Evolutionary conservation across 2,113 vertebrate species (phyloP), one percentile per base, ranked within the genome.

Genomic region (Turnix velox): DNA sequence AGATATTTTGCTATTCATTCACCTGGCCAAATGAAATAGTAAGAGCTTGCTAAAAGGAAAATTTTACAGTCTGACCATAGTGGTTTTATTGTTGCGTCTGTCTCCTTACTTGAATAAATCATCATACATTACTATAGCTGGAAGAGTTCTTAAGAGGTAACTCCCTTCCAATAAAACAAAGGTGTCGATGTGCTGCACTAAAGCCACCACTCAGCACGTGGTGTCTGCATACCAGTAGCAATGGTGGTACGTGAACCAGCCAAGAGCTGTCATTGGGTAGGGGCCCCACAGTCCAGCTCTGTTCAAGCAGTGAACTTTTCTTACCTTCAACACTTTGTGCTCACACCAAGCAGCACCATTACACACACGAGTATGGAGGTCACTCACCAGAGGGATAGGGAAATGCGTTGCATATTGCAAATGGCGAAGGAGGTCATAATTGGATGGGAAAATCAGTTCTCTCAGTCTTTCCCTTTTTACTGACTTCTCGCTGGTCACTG

Each of bases 391-490:
- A 65, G 97, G 97, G 23, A 98, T 96, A 22, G 97, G 97, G 43
- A 98, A 98, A 54, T 97, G 98, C 0, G 97, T 98, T 11, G 97
- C 97, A 5, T 97, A 97, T 16, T 98, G 98, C 85, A 98, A 84
- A 31, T 98, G 98, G 15, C 97, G 94, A 22, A 98, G 97, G 28
- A 98, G 98, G 73, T 97, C 95, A 2, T 97, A 98, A 31, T 85
- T 98, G 63, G 97, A 97, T 23, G 98, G 98, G 13, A 98, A 98
- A 75, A 98, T 98, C 49, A 96, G 51, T 37, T 97, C 97, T 79
- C 94, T 94, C 19, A 95, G 71, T 15, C 96, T 96, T 52, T 98
- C 97, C 55, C 96, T 97, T 93, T 96, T 97, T 67, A 92, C 30
- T 40, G 97, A 88, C 90, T 97, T 97, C 84, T 98, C 97, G 10